Base-by-base conservation (phyloP, 1,140 invertebrate species). In the Penaeus vannamei region DNA sequence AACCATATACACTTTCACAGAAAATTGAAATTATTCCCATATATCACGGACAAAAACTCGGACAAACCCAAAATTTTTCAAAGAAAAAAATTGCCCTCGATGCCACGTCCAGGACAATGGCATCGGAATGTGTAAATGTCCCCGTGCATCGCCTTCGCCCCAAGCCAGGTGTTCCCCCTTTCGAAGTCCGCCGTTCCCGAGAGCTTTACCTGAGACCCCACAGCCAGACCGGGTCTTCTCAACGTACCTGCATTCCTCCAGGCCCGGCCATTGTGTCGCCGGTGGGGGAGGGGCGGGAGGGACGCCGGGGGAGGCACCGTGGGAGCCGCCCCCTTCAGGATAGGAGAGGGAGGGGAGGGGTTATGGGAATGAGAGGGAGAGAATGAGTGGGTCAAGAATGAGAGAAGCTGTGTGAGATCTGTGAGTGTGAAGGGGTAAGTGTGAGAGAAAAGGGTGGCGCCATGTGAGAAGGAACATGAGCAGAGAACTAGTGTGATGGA, bases 171-270 rank as follows among this genome's bases (percentile, higher is more conserved):
- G 84, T 85, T 62, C 72, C 64, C 64, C 72, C 76, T 46, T 46
- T 72, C 53, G 53, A 53, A 53, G 53, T 53, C 17, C 53, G 53
- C 53, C 53, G 53, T 53, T 53, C 53, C 19, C 72, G 42, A 32
- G 14, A 87, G 85, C 85, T 87, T 87, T 87, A 80, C 72, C 81
- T 66, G 66, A 61, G 60, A 87, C 86, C 72, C 64, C 64, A 61
- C 69, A 53, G 17, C 64, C 36, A 62, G 82, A 59, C 66, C 53
- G 69, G 84, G 84, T 85, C 84, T 79, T 69, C 87, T 79, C 82
- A 89, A 84, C 82, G 87, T 89, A 89, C 87, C 87, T 89, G 82
- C 87, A 89, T 89, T 77, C 87, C 87, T 61, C 82, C 83, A 89
- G 42, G 46, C 87, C 82, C 87, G 46, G 19, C 87, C 60, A 84